phyloP scores from a whole-genome alignment of 2,113 vertebrate species.

The Sus scrofa region T2T-Sscrofa CM000813.6:38532001-38532500 shows the following conservation, averaged over 20 bases:
- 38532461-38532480: neutral
- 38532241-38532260: neutral
- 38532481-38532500: neutral
- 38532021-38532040: neutral
- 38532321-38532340: neutral
- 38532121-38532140: neutral
- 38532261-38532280: neutral
- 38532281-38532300: neutral
- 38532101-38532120: too few relatives aligned
- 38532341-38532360: neutral
- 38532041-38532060: neutral
- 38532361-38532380: neutral
- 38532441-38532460: neutral
- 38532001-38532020: neutral
- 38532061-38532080: neutral
- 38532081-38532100: too few relatives aligned
- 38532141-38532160: neutral
- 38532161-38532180: neutral
- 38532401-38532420: neutral
- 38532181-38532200: neutral
- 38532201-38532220: neutral
- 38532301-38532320: neutral
- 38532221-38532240: neutral
- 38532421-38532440: neutral
- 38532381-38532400: neutral